These are phyloP conservation scores for Nebria salina DNA, from an alignment of 2,888 invertebrate genomes.

Conservation along the genomic window DNA sequence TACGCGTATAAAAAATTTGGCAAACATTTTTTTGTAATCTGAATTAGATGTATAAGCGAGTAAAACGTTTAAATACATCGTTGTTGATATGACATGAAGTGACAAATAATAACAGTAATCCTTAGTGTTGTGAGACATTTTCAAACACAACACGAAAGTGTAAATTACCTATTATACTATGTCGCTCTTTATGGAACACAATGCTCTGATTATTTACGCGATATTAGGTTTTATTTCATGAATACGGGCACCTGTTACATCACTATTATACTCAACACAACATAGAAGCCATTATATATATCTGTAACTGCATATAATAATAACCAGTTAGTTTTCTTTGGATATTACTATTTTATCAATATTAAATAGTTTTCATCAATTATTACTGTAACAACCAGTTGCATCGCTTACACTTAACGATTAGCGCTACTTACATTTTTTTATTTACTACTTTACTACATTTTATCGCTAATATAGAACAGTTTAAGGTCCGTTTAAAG, in stretches of 20 bases:
- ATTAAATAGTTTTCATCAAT: not conserved
- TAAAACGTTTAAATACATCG: too few species aligned
- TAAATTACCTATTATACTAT: not conserved
- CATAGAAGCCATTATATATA: not conserved
- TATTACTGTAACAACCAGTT: too few species aligned
- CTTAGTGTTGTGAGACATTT: not conserved
- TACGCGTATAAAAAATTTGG: too few species aligned
- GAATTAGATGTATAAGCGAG: too few species aligned
- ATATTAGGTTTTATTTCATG: conserved; percentile 1
- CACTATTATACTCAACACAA: not conserved
- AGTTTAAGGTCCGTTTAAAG: too few species aligned
- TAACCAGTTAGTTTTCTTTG: not conserved
- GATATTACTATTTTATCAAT: not conserved
- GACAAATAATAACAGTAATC: not conserved
- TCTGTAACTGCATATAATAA: not conserved
- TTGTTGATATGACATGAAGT: not conserved
- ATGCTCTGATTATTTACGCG: not conserved
- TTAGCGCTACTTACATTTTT: too few species aligned
- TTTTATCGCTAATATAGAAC: too few species aligned
- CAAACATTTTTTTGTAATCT: too few species aligned
- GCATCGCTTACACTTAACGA: too few species aligned
- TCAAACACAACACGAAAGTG: not conserved
- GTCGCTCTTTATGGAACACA: not conserved
- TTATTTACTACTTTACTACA: too few species aligned
- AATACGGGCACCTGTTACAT: not conserved